Percentiles rank a stretch among this genome's conserved stretches.
Evolutionary conservation across 1,140 invertebrate genomes (phyloP).

Genomic region (Coboldia fuscipes): DNA sequence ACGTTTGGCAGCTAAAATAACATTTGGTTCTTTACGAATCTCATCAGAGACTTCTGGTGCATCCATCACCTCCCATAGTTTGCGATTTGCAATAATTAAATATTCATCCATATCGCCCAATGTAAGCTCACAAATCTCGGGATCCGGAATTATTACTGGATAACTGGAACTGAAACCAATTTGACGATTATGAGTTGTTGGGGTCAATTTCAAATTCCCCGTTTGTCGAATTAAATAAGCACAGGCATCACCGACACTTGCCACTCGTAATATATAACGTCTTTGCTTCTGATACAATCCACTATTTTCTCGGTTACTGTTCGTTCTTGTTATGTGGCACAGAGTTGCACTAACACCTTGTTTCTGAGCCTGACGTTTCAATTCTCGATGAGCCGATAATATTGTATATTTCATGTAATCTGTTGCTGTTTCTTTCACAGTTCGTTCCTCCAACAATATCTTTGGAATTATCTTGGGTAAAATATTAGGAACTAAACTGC

Average conservation of each 20-base stretch:
- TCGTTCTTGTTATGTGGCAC: slow-evolving; percentile 44
- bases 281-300: slow-evolving; percentile 22
- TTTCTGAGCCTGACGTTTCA: slow-evolving; percentile 45
- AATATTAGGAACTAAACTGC: slow-evolving; percentile 38
- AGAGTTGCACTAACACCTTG: slow-evolving; percentile 46
- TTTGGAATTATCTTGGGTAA: slow-evolving; percentile 52
- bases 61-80: slow-evolving; percentile 53
- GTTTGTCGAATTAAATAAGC: slow-evolving; percentile 42
- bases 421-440: slow-evolving; percentile 50
- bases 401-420: slow-evolving; percentile 71
- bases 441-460: slow-evolving; percentile 51
- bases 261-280: slow-evolving; percentile 42
- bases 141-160: slow-evolving; percentile 46
- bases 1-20: slow-evolving; percentile 55
- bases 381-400: slow-evolving; percentile 47
- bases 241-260: slow-evolving; percentile 46
- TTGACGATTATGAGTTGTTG: slow-evolving; percentile 29
- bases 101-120: slow-evolving; percentile 63
- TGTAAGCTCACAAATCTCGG: slow-evolving; percentile 44
- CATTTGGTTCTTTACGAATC: slow-evolving; percentile 47
- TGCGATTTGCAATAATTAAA: slow-evolving; percentile 54
- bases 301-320: slow-evolving; percentile 20
- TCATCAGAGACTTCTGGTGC: slow-evolving; percentile 52
- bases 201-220: slow-evolving; percentile 31
- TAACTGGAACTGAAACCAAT: slow-evolving; percentile 38